Evolutionary conservation across 2,113 vertebrate genomes (phyloP), one percentile per base, ranked within the genome.

Genomic region (Gopherus evgoodei): DNA sequence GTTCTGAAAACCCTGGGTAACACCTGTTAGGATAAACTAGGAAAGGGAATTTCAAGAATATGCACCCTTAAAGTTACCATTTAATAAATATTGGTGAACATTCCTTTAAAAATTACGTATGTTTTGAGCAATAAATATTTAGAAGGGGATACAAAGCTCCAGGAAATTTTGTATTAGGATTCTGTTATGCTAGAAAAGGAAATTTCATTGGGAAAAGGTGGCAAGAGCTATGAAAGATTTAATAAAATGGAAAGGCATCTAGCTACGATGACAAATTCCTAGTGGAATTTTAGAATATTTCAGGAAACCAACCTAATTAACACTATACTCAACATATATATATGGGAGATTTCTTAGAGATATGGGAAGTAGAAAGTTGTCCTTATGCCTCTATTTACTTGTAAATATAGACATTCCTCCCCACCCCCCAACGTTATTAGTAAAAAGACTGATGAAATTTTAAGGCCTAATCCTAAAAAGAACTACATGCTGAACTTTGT

Each of bases 21-120:
- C 21, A 22, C 53, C 53, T 22, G 59, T 49, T 56, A 59, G 21
- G n/a, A 81, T 83, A 95, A n/a, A n/a, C 62, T 69, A 69, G 31
- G 35, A 35, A n/a, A 35, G 62, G 35, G 29, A 81, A 84, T 59
- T 88, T 65, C 62, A 69, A 27, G 72, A 93, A 53, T 35, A 54
- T n/a, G 24, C 42, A 57, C 57, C 88, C 53, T 79, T 69, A 35
- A 84, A 90, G 82, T 57, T 42, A 83, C 5, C 4, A 42, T 54
- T 90, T 93, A 88, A 96, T 95, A 59, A 76, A 86, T 78, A 81
- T 42, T 69, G 72, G 57, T 69, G 93, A 92, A 84, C 35, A 65
- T 90, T 90, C 81, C 47, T 86, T 83, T 80, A 81, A 91, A 91
- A 90, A 83, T 78, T 25, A n/a, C 24, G 25, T 21, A 5, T 4